phyloP scores from a whole-genome alignment of 2,888 invertebrate genomes.

The Dioctria rufipes region DNA sequence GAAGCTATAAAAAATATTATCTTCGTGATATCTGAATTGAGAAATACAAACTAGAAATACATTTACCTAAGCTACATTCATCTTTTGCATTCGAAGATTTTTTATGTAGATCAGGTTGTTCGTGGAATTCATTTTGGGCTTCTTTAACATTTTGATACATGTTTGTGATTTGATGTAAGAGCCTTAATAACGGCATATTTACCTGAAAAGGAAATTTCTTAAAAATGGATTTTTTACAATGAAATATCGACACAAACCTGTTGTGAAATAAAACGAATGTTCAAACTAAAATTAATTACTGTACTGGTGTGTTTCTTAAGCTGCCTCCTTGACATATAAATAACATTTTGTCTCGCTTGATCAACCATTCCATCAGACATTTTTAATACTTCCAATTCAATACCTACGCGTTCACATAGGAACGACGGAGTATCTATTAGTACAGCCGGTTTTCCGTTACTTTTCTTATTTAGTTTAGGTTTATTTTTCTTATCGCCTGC shows the following conservation, averaged over 20 bases:
- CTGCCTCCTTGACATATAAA: conserved; percentile 89
- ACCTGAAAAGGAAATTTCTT: conserved; percentile 72
- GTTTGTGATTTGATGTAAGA: conserved; percentile 95
- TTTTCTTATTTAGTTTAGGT: conserved; percentile 66
- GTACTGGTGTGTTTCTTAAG: conserved; percentile 93
- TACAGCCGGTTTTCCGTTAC: conserved; percentile 66
- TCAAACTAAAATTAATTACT: conserved; percentile 90
- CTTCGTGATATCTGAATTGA: not conserved
- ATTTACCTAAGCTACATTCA: conserved; percentile 76
- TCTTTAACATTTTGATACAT: conserved; percentile 98
- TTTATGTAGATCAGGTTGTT: conserved; percentile 74
- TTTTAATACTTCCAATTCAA: conserved; percentile 91
- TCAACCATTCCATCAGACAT: conserved; percentile 92
- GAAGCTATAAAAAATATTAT: conserved; percentile 64
- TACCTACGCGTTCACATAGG: conserved; percentile 90
- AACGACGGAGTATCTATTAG: conserved; percentile 86
- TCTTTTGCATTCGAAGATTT: conserved; percentile 73
- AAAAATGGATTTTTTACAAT: not conserved
- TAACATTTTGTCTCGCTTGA: conserved; percentile 86
- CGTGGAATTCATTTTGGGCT: conserved; percentile 90
- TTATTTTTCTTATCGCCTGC: conserved; percentile 75
- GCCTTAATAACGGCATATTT: conserved; percentile 93
- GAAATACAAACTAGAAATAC: conserved; percentile 36
- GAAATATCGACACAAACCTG: conserved; percentile 74
- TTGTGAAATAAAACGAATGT: conserved; percentile 92